Percentiles rank a stretch among this genome's conserved stretches.
Conservation (phyloP, 2,113 vertebrate species). For the Spheniscus mendiculus region DNA sequence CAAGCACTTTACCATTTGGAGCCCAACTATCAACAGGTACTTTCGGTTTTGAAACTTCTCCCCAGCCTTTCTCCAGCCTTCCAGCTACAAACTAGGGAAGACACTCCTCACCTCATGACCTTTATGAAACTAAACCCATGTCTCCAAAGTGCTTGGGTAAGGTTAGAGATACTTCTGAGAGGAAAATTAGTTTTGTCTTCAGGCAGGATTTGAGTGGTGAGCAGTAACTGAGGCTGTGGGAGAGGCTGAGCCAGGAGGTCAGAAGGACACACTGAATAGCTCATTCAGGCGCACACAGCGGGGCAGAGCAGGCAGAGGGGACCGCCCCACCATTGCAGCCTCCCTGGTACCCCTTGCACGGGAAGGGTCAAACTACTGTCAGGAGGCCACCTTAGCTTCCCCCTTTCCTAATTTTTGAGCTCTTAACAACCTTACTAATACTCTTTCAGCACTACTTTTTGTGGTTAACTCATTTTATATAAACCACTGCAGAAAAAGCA, state of each 20-base stretch:
- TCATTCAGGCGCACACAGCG: fast-evolving
- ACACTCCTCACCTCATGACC: not conserved
- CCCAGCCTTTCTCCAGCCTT: not conserved
- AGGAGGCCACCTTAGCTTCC: not conserved
- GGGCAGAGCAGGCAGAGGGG: not conserved
- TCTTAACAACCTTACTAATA: not conserved
- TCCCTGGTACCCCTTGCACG: not conserved
- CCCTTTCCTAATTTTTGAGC: not conserved
- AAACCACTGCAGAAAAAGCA: not conserved
- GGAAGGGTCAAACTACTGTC: fast-evolving
- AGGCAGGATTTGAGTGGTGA: not conserved
- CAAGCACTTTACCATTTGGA: not conserved
- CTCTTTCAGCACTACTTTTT: not conserved
- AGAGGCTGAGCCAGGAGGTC: not conserved
- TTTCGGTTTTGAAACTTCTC: not conserved
- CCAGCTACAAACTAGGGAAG: not conserved
- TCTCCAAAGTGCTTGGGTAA: not conserved
- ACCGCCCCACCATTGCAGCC: fast-evolving
- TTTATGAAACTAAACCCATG: not conserved
- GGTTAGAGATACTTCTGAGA: not conserved
- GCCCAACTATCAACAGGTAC: not conserved
- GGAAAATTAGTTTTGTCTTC: not conserved
- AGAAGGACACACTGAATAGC: not conserved
- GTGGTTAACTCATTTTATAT: not conserved
- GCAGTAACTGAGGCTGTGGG: not conserved